Base-by-base conservation (phyloP, 2,797 vertebrate species). In the Pristis pectinata region DNA sequence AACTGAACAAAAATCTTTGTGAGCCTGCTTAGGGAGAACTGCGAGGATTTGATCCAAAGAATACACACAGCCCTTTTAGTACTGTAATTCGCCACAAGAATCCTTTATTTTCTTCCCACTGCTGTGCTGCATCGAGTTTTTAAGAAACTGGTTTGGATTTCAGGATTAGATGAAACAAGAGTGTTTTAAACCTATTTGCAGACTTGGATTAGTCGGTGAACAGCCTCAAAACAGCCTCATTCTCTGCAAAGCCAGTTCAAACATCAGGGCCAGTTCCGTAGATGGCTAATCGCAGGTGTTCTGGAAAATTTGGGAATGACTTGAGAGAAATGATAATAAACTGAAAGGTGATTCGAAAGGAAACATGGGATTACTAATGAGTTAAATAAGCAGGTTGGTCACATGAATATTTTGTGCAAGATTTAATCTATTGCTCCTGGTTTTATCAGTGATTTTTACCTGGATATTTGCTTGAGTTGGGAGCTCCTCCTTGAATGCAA, bases 111-210 rank as follows among this genome's bases (percentile, higher is more conserved):
- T 98, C 41, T 41, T n/a, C 97, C 97, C 97, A 97, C 98, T 98
- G 97, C 98, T 98, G 96, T 96, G 96, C 96, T 97, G 95, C 97
- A 97, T 97, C 97, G 97, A 96, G 96, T 97, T 98, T 98, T 98
- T 98, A 98, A 96, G 97, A 97, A 97, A 97, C 97, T 96, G 97
- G 97, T 96, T 98, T 98, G 97, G 97, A 97, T 98, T 98, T 98
- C 97, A 95, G 99, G 98, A 99, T 99, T 99, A 99, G 97, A 97
- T 98, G 99, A 98, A 99, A 99, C 98, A 97, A 96, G 98, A 99
- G 99, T 97, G 97, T 97, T 97, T 98, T 99, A 99, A 99, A 98
- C 98, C 98, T 97, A 97, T 97, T 98, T 97, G 97, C 98, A 97
- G 98, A 97, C 97, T 96, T 95, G 98, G 98, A 99, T 99, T 98